A percentile compares a stretch with the other conserved stretches of the same genome.
These are phyloP conservation scores for Dioctria rufipes DNA, from an alignment of 2,888 invertebrate species.

Conservation along the genomic window DNA sequence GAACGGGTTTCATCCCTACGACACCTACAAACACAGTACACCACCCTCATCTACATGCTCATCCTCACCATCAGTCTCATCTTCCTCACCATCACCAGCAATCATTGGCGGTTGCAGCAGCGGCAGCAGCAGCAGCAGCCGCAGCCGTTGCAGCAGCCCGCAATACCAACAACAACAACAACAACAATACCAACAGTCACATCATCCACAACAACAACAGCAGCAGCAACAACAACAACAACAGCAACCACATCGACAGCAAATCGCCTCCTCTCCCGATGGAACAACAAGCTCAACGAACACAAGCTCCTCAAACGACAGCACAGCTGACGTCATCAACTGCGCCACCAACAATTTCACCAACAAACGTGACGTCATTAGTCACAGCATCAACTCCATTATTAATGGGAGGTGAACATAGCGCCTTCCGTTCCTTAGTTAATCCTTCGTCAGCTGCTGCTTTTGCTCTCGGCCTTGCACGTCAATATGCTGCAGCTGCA, in stretches of 20 bases:
- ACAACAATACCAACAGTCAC: constrained; percentile 70
- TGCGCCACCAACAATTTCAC: constrained; percentile 62
- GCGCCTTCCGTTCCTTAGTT: constrained; percentile 85
- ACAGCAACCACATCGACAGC: constrained; percentile 56
- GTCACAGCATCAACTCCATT: constrained; percentile 73
- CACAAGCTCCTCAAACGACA: constrained; percentile 55
- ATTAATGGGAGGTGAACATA: constrained; percentile 91
- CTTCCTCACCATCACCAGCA: constrained; percentile 57
- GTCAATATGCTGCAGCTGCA: constrained; percentile 65
- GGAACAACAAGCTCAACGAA: constrained; percentile 52
- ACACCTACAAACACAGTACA: constrained; percentile 50
- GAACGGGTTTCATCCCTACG: constrained; percentile 54
- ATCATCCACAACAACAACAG: neutral
- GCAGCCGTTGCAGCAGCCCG: constrained; percentile 69
- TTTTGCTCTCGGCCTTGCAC: constrained; percentile 69
- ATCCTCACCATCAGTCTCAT: constrained; percentile 53
- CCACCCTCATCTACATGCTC: constrained; percentile 54
- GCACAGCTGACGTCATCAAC: constrained; percentile 56
- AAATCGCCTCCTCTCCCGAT: constrained; percentile 34
- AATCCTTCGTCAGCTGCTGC: constrained; percentile 77
- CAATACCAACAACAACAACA: constrained; percentile 61
- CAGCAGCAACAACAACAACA: constrained; percentile 57
- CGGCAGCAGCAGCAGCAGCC: constrained; percentile 60
- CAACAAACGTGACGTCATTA: constrained; percentile 65
- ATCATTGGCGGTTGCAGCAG: constrained; percentile 46